A percentile compares a stretch with the other conserved stretches of the same genome.
Conservation (phyloP, 2,888 invertebrate genomes). For the Drosophila paramelanica region DNA sequence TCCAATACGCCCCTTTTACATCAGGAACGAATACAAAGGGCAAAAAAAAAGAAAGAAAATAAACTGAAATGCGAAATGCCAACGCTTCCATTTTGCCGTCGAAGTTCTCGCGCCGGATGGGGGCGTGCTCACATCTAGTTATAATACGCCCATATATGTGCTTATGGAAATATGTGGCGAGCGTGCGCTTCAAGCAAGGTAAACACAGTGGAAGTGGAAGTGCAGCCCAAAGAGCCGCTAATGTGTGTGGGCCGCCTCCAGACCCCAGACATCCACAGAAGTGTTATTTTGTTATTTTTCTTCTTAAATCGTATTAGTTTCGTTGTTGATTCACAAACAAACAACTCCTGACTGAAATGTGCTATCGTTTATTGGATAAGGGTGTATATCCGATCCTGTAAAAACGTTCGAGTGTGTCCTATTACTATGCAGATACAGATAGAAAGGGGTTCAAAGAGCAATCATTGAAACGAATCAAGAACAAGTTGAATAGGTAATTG, state of each 20-base stretch:
- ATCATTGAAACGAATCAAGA: neutral
- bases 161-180: constrained; percentile 44
- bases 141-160: neutral
- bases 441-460: neutral
- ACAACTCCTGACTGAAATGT: neutral
- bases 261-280: constrained; percentile 2
- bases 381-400: neutral
- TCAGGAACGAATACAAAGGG: neutral
- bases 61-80: constrained; percentile 58
- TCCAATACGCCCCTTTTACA: neutral
- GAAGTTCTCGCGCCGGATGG: constrained; percentile 20
- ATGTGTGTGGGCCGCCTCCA: constrained; percentile 44
- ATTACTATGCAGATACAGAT: neutral
- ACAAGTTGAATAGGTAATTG: neutral
- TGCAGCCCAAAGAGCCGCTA: constrained; percentile 62
- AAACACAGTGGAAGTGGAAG: constrained; percentile 33
- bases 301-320: constrained; percentile 21
- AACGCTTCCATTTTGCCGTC: constrained; percentile 34
- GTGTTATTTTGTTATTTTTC: neutral
- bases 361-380: neutral
- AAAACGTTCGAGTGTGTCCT: neutral
- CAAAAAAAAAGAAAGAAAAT: neutral
- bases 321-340: constrained; percentile 11
- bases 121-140: constrained; percentile 9
- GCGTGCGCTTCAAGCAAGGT: constrained; percentile 43